phyloP scores from a whole-genome alignment of 1,140 invertebrate species.

The Nephotettix cincticeps region DNA sequence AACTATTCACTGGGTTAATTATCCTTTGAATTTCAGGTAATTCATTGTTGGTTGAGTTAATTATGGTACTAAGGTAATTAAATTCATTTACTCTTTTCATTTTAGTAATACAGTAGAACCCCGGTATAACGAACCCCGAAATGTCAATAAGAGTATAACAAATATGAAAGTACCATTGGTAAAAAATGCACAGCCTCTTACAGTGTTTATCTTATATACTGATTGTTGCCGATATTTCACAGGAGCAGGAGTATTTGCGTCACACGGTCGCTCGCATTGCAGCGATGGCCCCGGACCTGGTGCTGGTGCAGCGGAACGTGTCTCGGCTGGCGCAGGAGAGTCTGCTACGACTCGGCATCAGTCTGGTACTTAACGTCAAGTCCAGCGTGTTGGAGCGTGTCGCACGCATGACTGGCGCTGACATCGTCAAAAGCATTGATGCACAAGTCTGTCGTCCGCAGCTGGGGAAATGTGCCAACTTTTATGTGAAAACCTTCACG shows the following conservation, averaged over 20 bases:
- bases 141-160: no score
- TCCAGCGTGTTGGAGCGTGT: constrained; percentile 79
- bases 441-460: constrained; percentile 78
- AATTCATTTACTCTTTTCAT: no score
- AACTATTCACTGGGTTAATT: no score
- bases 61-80: no score
- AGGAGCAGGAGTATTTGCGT: constrained; percentile 88
- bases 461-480: constrained; percentile 84
- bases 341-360: constrained; percentile 75
- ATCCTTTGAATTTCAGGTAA: no score
- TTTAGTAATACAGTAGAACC: no score
- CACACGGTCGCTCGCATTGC: constrained; percentile 88
- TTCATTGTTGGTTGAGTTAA: no score
- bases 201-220: no score
- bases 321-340: constrained; percentile 87
- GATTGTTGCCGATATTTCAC: constrained; percentile 34
- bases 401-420: constrained; percentile 78
- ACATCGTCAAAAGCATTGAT: constrained; percentile 89
- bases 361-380: constrained; percentile 88
- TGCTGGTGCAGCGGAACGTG: constrained; percentile 88
- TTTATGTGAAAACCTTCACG: constrained; percentile 72
- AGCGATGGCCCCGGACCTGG: constrained; percentile 79
- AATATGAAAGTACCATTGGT: no score
- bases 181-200: no score
- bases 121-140: no score